These are phyloP conservation scores for Aphis gossypii DNA, from an alignment of 1,140 invertebrate genomes.

Conservation along the genomic window DNA sequence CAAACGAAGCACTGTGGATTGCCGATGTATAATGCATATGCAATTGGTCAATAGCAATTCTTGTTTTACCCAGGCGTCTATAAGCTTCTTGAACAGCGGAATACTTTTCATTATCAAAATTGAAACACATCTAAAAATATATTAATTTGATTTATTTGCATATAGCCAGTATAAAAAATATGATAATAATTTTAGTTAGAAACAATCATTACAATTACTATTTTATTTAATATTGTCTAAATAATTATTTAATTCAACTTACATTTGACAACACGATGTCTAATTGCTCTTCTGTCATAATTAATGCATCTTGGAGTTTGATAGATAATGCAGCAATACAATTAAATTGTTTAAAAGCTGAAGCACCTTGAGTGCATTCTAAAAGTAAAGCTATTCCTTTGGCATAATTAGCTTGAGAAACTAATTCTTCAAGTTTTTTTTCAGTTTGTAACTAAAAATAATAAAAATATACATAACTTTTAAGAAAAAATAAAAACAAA, in stretches of 20 bases:
- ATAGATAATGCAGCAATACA: slow-evolving; percentile 85
- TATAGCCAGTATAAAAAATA: no score
- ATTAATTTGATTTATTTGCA: background rate
- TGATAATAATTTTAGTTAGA: background rate
- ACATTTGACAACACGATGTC: slow-evolving; percentile 86
- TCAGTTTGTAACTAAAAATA: slow-evolving; percentile 79
- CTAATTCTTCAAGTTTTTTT: slow-evolving; percentile 79
- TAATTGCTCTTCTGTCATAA: slow-evolving; percentile 89
- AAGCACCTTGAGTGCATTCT: slow-evolving; percentile 85
- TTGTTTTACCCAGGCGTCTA: slow-evolving; percentile 81
- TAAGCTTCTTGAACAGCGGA: slow-evolving; percentile 86
- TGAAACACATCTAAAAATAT: slow-evolving; percentile 69
- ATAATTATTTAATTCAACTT: slow-evolving; percentile 54
- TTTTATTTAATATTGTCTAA: background rate
- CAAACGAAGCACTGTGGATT: slow-evolving; percentile 87
- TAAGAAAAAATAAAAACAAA: slow-evolving; percentile 38
- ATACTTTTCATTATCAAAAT: slow-evolving; percentile 78
- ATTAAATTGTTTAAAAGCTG: slow-evolving; percentile 81
- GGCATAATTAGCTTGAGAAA: slow-evolving; percentile 86
- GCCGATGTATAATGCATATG: slow-evolving; percentile 95
- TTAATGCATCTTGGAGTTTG: slow-evolving; percentile 90
- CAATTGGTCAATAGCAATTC: slow-evolving; percentile 91
- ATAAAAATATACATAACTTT: slow-evolving; percentile 63
- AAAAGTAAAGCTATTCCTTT: slow-evolving; percentile 86
- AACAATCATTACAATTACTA: no score